Conservation (phyloP, 2,113 vertebrate genomes). For the Ranitomeya variabilis region DNA sequence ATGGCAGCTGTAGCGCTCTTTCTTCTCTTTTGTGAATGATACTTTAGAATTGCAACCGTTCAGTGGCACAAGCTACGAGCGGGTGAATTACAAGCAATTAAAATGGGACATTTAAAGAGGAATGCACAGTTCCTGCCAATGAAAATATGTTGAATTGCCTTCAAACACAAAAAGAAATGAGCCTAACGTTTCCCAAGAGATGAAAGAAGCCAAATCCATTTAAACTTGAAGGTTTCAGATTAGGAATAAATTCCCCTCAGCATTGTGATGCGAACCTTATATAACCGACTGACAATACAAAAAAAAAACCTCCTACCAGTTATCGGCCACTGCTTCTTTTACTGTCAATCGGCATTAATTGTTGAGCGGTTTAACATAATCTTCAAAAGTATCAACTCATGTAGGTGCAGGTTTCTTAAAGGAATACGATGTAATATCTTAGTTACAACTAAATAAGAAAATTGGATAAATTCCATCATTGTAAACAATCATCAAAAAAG, state of each 20-base stretch:
- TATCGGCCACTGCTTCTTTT: not conserved
- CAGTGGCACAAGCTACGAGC: not conserved
- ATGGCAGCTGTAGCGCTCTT: not conserved
- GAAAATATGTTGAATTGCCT: slow-evolving; percentile 40
- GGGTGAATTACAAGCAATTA: slow-evolving; percentile 15
- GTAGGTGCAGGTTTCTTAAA: not conserved
- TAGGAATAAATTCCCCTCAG: slow-evolving; percentile 36
- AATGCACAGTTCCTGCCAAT: not conserved
- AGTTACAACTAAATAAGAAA: too few species aligned
- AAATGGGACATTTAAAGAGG: not conserved
- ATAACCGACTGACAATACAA: slow-evolving; percentile 38
- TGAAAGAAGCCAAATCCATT: slow-evolving; percentile 42
- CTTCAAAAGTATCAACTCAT: slow-evolving; percentile 49
- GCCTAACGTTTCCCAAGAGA: slow-evolving; percentile 31
- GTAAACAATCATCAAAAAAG: too few species aligned
- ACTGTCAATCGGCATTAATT: slow-evolving; percentile 46
- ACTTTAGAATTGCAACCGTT: not conserved
- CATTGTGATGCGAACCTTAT: slow-evolving; percentile 25
- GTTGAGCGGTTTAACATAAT: slow-evolving; percentile 30
- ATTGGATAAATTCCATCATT: too few species aligned
- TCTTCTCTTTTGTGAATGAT: not conserved
- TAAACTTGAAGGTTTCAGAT: slow-evolving; percentile 44
- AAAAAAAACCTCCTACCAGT: not conserved
- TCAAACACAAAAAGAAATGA: slow-evolving; percentile 44
- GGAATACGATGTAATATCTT: not conserved